Base-by-base conservation (phyloP, 2,888 invertebrate species). In the Torymus tubicola region DNA sequence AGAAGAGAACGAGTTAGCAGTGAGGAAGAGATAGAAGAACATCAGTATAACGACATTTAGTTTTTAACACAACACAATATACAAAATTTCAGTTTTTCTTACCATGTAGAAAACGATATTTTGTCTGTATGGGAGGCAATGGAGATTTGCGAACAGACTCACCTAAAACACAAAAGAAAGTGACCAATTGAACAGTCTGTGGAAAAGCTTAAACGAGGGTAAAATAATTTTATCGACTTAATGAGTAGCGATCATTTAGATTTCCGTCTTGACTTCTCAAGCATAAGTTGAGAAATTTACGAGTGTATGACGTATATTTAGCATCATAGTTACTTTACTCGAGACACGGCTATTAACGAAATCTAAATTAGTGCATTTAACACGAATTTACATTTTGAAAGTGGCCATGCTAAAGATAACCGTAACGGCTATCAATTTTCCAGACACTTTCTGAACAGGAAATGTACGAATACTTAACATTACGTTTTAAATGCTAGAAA, bases 101-200 rank as follows among this genome's bases (percentile, higher is more conserved):
- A 81, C 80, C 80, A 73, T 81, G 69, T 81, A 73, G 57, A 81
- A 72, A 76, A 76, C 57, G 72, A 77, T n/a, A 77, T 64, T 77
- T 81, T 81, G 77, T 68, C 81, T 71, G 80, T 76, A 75, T 76
- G 75, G 75, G 42, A 42, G 42, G 71, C 75, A 65, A 80, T 81
- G 80, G 67, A 81, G 80, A 78, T 78, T 81, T 70, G 77, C 72
- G 68, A 81, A 72, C 64, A 81, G 73, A 81, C 81, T 81, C 78
- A 78, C 81, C 81, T 81, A 58, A 24, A 81, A 81, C 50, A 81
- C 11, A 70, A 74, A 76, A 57, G 14, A 60, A 67, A 61, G 13
- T 42, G 42, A 42, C 42, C 42, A 42, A 42, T 42, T 42, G 42
- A 42, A 42, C 8, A 42, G 42, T 55, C 18, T 18, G n/a, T 10